Percentiles rank a stretch among this genome's conserved stretches.
Conservation (phyloP, 2,888 invertebrate genomes). For the Craniophora ligustri region DNA sequence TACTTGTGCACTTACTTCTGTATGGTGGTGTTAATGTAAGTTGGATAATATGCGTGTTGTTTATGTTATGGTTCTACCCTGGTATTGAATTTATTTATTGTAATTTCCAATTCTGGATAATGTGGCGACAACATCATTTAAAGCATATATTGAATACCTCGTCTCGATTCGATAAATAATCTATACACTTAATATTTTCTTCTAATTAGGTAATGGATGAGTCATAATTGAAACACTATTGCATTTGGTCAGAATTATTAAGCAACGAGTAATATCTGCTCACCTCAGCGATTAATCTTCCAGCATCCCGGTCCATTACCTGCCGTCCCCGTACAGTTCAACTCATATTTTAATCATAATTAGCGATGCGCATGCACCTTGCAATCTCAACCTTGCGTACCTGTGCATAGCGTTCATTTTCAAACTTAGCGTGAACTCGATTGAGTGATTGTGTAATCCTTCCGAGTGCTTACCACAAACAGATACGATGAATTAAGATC, state of each 20-base stretch:
- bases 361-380: slow-evolving; percentile 17
- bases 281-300: slow-evolving; percentile 38
- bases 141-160: too few relatives aligned
- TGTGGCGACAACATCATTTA: too few relatives aligned
- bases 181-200: too few relatives aligned
- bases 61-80: too few relatives aligned
- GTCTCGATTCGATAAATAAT: too few relatives aligned
- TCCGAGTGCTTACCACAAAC: slow-evolving; percentile 45
- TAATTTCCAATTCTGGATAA: too few relatives aligned
- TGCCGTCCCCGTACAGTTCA: slow-evolving; percentile 33
- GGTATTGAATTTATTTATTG: too few relatives aligned
- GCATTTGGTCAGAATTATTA: slow-evolving; percentile 10
- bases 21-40: background rate
- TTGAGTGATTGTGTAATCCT: slow-evolving; percentile 51
- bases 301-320: slow-evolving; percentile 37
- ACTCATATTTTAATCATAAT: slow-evolving; percentile 55
- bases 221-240: background rate
- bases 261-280: slow-evolving; percentile 13
- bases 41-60: too few relatives aligned
- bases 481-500: slow-evolving; percentile 40
- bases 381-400: slow-evolving; percentile 25
- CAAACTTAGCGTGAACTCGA: slow-evolving; percentile 4
- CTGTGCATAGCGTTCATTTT: background rate
- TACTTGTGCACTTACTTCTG: slow-evolving; percentile 21
- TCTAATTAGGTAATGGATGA: too few relatives aligned